Conservation (phyloP, 2,797 vertebrate genomes). For the Hypotaenidia okinawae region DNA sequence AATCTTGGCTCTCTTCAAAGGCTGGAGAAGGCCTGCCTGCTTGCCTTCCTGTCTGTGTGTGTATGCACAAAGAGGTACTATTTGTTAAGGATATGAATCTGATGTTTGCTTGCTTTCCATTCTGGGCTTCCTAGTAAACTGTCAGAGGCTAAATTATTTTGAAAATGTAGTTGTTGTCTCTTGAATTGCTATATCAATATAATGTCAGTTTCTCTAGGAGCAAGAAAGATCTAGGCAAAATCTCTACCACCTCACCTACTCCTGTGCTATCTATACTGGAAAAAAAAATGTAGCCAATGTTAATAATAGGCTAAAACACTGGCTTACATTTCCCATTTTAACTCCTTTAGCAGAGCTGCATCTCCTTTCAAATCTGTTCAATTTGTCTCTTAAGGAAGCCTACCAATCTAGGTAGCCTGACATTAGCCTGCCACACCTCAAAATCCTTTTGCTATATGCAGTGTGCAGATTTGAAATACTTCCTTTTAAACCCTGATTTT, state of each 20-base stretch:
- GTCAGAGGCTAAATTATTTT: not conserved
- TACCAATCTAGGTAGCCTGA: not conserved
- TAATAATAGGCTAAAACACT: not conserved
- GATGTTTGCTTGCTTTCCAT: not conserved
- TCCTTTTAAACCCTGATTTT: constrained; percentile 7
- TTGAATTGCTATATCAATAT: not conserved
- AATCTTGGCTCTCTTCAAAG: not conserved
- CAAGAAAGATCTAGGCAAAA: not conserved
- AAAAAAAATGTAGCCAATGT: not conserved
- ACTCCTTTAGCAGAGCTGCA: not conserved
- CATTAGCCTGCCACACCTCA: not conserved
- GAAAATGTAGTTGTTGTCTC: not conserved
- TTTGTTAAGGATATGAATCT: not conserved
- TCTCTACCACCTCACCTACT: not conserved
- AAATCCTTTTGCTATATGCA: not conserved
- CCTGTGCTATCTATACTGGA: not conserved
- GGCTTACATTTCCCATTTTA: not conserved
- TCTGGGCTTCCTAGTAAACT: not conserved
- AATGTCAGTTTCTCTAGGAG: not conserved
- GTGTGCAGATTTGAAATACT: not conserved
- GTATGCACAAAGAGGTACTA: not conserved
- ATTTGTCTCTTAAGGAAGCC: not conserved
- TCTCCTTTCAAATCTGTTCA: not conserved
- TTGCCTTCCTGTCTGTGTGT: not conserved
- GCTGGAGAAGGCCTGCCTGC: not conserved